These are phyloP conservation scores for Origma solitaria DNA, from an alignment of 2,113 vertebrate genomes.

Conservation along the genomic window DNA sequence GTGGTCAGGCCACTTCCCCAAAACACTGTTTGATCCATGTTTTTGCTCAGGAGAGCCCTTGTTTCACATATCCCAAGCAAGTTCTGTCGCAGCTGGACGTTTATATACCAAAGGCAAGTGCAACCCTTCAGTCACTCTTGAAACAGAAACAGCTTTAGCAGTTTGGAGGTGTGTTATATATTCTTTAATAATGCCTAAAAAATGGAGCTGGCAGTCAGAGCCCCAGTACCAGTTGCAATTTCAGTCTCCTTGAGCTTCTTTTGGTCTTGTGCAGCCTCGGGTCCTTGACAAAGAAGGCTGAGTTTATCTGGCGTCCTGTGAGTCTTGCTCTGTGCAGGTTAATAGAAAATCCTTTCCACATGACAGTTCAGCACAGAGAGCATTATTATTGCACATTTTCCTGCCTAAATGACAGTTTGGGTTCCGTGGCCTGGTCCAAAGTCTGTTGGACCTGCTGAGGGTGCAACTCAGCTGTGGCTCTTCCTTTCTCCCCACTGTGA, in stretches of 20 bases:
- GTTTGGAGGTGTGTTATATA: accelerated
- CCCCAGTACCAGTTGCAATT: background rate
- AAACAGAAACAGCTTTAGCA: background rate
- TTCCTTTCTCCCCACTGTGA: background rate
- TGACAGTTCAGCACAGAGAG: background rate
- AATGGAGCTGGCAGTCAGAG: background rate
- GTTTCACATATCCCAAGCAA: background rate
- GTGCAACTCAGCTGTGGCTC: background rate
- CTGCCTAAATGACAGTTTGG: background rate
- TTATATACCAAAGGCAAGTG: background rate
- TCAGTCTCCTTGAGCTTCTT: background rate
- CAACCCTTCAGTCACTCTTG: background rate
- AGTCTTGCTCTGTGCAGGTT: background rate
- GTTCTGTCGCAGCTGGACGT: background rate
- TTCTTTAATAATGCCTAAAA: background rate
- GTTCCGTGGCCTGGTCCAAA: background rate
- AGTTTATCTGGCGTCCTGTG: background rate
- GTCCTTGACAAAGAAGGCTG: background rate
- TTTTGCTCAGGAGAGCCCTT: background rate
- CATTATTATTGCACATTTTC: background rate
- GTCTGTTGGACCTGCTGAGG: background rate
- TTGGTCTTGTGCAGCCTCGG: background rate
- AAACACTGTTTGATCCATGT: background rate
- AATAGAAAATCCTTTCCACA: background rate
- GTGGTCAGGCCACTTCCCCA: background rate